A percentile compares a stretch with the other conserved stretches of the same genome.
Evolutionary conservation across 2,113 vertebrate species (phyloP).

Genomic region (Euleptes europaea): DNA sequence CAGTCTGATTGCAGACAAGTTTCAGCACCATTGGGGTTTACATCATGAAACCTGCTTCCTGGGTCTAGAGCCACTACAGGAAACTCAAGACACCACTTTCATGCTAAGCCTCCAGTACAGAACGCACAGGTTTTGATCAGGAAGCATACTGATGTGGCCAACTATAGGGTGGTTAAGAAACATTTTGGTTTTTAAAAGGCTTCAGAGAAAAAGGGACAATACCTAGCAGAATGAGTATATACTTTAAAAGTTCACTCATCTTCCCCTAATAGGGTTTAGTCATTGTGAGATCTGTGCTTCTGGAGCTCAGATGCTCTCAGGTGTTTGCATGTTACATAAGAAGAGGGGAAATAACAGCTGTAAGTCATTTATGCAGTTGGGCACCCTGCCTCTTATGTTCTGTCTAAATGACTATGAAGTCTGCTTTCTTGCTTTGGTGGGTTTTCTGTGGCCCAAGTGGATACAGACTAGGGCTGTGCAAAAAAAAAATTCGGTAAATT

Average conservation of each 20-base stretch:
- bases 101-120: fast-evolving
- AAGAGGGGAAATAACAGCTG: not conserved
- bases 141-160: not conserved
- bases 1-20: not conserved
- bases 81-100: not conserved
- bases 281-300: not conserved
- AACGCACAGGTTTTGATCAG: not conserved
- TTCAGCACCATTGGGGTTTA: not conserved
- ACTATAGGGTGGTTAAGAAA: not conserved
- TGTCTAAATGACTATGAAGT: not conserved
- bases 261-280: not conserved
- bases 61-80: not conserved
- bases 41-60: not conserved
- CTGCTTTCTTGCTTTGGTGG: not conserved
- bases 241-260: not conserved
- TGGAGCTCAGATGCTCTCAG: not conserved
- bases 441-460: not conserved
- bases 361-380: not conserved
- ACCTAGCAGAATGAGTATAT: not conserved
- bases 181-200: conserved; percentile 6
- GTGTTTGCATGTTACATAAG: not conserved
- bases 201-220: not conserved
- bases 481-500: no score
- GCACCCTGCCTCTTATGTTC: not conserved
- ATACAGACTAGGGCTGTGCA: no score